A percentile compares a stretch with the other conserved stretches of the same genome.
phyloP scores from a whole-genome alignment of 2,797 vertebrate species.

The Gymnocypris eckloni region DNA sequence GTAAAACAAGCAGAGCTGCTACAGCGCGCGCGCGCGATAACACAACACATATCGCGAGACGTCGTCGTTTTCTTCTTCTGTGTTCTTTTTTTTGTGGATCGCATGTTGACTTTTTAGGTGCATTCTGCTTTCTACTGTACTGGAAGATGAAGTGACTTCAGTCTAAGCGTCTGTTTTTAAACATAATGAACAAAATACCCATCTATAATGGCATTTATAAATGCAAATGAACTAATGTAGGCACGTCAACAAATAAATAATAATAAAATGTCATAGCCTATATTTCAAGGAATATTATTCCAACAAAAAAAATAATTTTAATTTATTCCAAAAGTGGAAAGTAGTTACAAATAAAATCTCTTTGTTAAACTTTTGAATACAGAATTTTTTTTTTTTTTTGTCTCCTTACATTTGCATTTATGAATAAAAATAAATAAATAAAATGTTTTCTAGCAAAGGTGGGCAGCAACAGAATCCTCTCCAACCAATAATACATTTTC shows the following conservation, averaged over 20 bases:
- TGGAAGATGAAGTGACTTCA: neutral
- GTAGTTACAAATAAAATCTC: neutral
- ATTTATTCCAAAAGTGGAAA: neutral
- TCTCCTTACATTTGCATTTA: neutral
- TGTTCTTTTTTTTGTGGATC: neutral
- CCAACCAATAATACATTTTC: too few species aligned
- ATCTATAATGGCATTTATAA: too few species aligned
- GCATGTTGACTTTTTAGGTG: neutral
- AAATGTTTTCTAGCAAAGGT: too few species aligned
- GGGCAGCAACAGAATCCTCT: too few species aligned
- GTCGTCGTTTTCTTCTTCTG: neutral
- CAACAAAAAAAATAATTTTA: neutral
- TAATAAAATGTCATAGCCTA: too few species aligned
- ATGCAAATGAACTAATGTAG: too few species aligned
- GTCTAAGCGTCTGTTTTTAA: neutral
- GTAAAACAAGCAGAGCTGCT: neutral
- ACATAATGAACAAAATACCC: neutral
- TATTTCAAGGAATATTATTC: neutral
- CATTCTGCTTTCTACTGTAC: neutral
- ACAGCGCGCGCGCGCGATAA: conserved; percentile 25
- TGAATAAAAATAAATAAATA: neutral
- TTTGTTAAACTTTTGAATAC: neutral
- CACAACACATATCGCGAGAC: conserved; percentile 14
- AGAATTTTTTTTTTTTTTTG: neutral
- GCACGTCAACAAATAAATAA: too few species aligned